These are phyloP conservation scores for Anoura caudifer DNA, from an alignment of 2,113 vertebrate species.

Conservation along the genomic window DNA sequence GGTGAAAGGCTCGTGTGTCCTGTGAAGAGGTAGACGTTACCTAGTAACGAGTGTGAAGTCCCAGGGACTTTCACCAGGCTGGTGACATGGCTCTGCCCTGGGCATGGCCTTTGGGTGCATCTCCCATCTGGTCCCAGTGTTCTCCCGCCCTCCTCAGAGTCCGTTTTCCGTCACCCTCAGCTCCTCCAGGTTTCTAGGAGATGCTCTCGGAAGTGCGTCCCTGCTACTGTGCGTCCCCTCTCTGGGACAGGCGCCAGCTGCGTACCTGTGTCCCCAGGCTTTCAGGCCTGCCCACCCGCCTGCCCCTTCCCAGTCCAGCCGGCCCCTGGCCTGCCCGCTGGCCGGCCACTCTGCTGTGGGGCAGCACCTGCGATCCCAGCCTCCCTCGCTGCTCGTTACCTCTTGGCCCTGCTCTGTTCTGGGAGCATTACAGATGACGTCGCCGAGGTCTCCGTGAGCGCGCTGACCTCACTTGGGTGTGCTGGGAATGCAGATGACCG, in stretches of 20 bases:
- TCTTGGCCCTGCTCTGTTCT: neutral
- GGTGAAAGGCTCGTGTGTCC: accelerated
- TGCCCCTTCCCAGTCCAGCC: no score
- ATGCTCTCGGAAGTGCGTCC: neutral
- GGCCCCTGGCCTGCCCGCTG: neutral
- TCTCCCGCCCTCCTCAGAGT: neutral
- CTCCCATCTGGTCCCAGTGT: accelerated
- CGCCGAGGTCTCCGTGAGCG: neutral
- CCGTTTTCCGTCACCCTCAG: accelerated
- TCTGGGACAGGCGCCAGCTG: no score
- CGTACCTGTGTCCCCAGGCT: neutral
- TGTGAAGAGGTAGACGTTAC: neutral
- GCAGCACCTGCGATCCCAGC: neutral
- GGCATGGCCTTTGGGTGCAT: neutral
- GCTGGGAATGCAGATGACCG: neutral
- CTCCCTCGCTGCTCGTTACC: neutral
- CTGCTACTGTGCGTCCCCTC: neutral
- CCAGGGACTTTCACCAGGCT: neutral
- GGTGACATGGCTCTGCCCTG: neutral
- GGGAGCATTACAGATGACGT: neutral
- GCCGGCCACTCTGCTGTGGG: neutral
- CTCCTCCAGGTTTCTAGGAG: neutral
- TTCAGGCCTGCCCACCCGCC: neutral
- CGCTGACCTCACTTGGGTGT: neutral
- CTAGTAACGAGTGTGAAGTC: no score